These are phyloP conservation scores for Leptinotarsa rubiginosa DNA, from an alignment of 2,888 invertebrate genomes.

Conservation along the genomic window DNA sequence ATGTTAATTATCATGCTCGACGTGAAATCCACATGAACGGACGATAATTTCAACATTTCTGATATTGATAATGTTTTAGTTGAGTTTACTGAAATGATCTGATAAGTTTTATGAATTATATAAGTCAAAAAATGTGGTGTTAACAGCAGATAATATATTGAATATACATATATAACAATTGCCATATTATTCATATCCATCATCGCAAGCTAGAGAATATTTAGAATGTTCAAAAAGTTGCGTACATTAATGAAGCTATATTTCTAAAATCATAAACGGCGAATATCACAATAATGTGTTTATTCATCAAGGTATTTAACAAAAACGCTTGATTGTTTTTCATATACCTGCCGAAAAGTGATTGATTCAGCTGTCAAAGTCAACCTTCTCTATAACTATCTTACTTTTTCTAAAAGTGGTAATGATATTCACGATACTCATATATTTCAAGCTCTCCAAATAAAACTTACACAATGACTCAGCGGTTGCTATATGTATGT, in stretches of 20 bases:
- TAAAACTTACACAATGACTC: neutral
- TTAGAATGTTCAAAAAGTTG: neutral
- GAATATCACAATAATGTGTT: neutral
- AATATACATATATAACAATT: too few relatives aligned
- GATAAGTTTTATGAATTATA: too few relatives aligned
- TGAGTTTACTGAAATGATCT: too few relatives aligned
- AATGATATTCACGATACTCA: neutral
- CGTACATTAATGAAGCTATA: neutral
- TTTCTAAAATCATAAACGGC: neutral
- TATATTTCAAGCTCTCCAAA: too few relatives aligned
- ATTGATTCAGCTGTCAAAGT: slow-evolving; percentile 35
- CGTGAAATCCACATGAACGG: too few relatives aligned
- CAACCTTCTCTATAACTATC: neutral
- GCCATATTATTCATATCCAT: too few relatives aligned
- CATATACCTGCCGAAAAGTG: slow-evolving; percentile 10
- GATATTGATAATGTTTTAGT: too few relatives aligned
- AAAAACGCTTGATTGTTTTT: neutral
- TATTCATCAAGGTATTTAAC: neutral
- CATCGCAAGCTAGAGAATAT: too few relatives aligned
- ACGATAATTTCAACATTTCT: too few relatives aligned
- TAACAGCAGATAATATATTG: too few relatives aligned
- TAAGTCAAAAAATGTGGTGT: too few relatives aligned
- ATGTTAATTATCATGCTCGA: too few relatives aligned
- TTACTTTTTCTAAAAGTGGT: neutral
- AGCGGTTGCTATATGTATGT: neutral